Conservation (phyloP, 2,797 vertebrate genomes). For the Atherinosoma microstoma region DNA sequence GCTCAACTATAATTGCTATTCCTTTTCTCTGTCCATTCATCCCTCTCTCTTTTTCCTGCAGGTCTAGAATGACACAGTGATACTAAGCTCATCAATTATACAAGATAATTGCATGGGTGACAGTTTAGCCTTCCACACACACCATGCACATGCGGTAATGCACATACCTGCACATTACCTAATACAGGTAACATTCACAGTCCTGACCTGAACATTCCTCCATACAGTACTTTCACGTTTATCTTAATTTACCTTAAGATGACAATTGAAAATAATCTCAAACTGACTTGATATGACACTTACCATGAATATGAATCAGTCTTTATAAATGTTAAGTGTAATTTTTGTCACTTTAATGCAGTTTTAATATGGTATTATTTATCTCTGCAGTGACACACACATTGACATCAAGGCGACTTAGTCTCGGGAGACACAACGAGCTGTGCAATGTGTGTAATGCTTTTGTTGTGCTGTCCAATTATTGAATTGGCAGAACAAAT, state of each 20-base stretch:
- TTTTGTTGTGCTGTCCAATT: too few relatives aligned
- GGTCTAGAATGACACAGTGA: constrained; percentile 77
- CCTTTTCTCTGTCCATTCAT: constrained; percentile 52
- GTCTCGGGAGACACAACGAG: neutral
- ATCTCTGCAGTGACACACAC: neutral
- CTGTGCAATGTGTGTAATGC: too few relatives aligned
- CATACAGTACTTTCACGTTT: neutral
- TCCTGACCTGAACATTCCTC: constrained; percentile 12
- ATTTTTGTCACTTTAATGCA: neutral
- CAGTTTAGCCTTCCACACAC: constrained; percentile 47
- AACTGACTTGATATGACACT: neutral
- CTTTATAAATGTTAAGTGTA: neutral
- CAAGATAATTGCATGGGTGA: constrained; percentile 54
- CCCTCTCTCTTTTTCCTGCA: constrained; percentile 48
- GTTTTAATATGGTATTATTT: neutral
- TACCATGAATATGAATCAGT: neutral
- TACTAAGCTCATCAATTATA: constrained; percentile 83
- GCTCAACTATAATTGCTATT: constrained; percentile 79
- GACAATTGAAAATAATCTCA: neutral
- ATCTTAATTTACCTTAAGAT: neutral
- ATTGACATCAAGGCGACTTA: neutral
- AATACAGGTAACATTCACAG: constrained; percentile 13
- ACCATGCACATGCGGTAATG: constrained; percentile 1
- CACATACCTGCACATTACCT: constrained; percentile 47
- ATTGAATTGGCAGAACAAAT: too few relatives aligned